Evolutionary conservation across 1,140 invertebrate species (phyloP).

Genomic region (Drosophila ogumai): DNA sequence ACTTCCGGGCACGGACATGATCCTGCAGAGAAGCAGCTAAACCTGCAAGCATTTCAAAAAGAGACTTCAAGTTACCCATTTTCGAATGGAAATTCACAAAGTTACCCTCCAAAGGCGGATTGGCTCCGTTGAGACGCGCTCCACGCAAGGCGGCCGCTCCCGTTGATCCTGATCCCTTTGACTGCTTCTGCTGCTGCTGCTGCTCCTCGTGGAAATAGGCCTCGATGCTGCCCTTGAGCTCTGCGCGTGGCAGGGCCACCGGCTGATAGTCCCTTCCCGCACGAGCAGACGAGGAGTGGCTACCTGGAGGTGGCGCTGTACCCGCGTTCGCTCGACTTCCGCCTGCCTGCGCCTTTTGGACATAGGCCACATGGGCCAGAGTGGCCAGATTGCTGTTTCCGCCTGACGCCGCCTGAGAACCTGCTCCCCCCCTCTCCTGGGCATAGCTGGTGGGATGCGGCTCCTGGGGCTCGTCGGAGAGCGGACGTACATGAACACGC

Average conservation of each 20-base stretch:
- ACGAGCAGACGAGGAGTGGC: conserved; percentile 26
- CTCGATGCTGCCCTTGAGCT: conserved; percentile 90
- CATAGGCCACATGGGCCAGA: conserved; percentile 87
- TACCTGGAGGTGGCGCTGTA: conserved; percentile 18
- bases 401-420: conserved; percentile 11
- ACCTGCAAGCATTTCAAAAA: conserved; percentile 85
- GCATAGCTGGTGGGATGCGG: conserved; percentile 64
- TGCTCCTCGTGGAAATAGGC: conserved; percentile 88
- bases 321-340: conserved; percentile 22
- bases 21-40: conserved; percentile 93
- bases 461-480: conserved; percentile 64
- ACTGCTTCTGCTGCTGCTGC: conserved; percentile 84
- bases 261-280: conserved; percentile 80
- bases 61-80: not conserved
- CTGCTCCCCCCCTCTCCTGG: conserved; percentile 32
- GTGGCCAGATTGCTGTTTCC: conserved; percentile 87
- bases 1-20: conserved; percentile 89
- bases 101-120: conserved; percentile 83
- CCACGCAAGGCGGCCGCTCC: conserved; percentile 45
- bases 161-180: conserved; percentile 29
- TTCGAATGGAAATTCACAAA: not conserved
- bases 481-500: conserved; percentile 86
- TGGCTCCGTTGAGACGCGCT: conserved; percentile 73
- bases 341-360: conserved; percentile 62
- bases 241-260: conserved; percentile 88